Evolutionary conservation across 1,140 invertebrate species (phyloP), one percentile per base, ranked within the genome.

Genomic region (Orchesella cincta): DNA sequence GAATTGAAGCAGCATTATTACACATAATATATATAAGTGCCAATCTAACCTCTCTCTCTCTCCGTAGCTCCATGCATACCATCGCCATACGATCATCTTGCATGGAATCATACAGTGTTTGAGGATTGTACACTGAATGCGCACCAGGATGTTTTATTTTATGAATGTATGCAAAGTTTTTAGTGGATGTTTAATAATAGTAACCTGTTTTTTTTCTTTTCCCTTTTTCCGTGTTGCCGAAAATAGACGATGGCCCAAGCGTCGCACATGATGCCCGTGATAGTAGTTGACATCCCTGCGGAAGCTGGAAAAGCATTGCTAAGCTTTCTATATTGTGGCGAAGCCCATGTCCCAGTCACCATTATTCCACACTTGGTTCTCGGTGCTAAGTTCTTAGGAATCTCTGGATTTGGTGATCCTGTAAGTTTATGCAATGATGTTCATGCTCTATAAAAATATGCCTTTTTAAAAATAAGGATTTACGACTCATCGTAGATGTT

Each of bases 401-500:
- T 82, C 34, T 82, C 81, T 78, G 81, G 81, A 79, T 82, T 82
- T 75, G 81, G 81, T n/a, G 81, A 82, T 29, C 81, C 81, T 33
- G 81, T 82, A 82, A 80, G 81, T 73, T 26, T 36, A 67, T 33
- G 31, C 16, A 71, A 36, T 28, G 8, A 34, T 31, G 23, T 33
- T 5, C 8, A 71, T 71, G 34, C 8, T 64, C n/a, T 12, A 51
- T 51, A n/a, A 51, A n/a, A n/a, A n/a, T n/a, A n/a, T n/a, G n/a
- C n/a, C n/a, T n/a, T n/a, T n/a, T n/a, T n/a, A n/a, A n/a, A n/a
- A n/a, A n/a, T n/a, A n/a, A n/a, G n/a, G n/a, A n/a, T n/a, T 46
- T 46, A 46, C 8, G 20, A 20, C 39, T 20, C n/a, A n/a, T 46
- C 8, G 39, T 46, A 46, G 39, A 46, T 46, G 8, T 46, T 46